Conservation (phyloP, 2,888 invertebrate genomes). For the Dione vanillae region DNA sequence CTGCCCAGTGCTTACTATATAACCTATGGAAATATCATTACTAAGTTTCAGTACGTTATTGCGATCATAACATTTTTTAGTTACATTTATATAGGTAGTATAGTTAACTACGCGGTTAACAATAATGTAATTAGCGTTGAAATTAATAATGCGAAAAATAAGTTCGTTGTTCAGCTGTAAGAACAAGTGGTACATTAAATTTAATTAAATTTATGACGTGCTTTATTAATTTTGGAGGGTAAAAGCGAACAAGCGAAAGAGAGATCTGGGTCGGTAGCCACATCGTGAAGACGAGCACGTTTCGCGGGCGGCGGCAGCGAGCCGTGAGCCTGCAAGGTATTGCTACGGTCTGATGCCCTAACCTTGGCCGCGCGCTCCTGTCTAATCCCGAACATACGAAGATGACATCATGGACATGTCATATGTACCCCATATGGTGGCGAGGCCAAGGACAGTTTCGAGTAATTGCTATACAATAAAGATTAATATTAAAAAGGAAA, state of each 20-base stretch:
- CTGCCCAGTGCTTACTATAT: background rate
- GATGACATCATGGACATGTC: conserved; percentile 74
- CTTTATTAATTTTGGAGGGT: conserved; percentile 63
- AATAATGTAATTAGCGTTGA: background rate
- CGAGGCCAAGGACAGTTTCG: conserved; percentile 70
- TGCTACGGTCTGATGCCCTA: conserved; percentile 76
- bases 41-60: background rate
- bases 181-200: conserved; percentile 43
- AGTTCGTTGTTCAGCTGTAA: conserved; percentile 4
- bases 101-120: background rate
- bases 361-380: conserved; percentile 78
- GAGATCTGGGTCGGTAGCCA: conserved; percentile 72
- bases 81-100: background rate
- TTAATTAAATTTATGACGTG: conserved; percentile 57
- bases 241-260: conserved; percentile 63
- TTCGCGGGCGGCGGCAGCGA: conserved; percentile 73
- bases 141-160: conserved; percentile 12
- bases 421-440: conserved; percentile 54
- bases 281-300: conserved; percentile 61
- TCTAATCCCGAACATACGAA: conserved; percentile 64
- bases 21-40: background rate
- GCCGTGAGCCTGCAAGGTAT: conserved; percentile 68
- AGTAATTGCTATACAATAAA: conserved; percentile 63
- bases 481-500: conserved; percentile 76
- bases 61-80: background rate